phyloP scores from a whole-genome alignment of 2,113 vertebrate species.

The Edolisoma coerulescens region DNA sequence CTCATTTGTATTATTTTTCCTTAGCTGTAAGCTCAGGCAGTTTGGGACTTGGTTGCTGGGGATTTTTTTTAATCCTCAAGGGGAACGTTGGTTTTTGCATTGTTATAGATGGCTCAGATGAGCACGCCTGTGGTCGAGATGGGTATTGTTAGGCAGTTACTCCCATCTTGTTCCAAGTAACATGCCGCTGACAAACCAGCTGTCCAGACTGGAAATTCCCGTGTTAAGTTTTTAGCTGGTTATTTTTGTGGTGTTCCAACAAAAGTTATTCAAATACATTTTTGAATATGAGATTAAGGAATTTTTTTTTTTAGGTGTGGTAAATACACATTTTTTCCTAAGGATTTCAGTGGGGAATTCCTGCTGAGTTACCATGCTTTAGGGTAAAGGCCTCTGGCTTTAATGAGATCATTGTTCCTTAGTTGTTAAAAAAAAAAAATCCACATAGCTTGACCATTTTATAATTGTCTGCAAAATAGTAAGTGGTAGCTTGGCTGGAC shows the following conservation, averaged over 20 bases:
- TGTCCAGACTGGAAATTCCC: neutral
- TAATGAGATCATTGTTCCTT: neutral
- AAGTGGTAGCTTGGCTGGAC: neutral
- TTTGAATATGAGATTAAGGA: neutral
- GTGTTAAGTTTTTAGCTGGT: neutral
- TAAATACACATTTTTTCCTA: neutral
- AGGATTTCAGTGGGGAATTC: neutral
- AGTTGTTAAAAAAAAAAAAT: neutral
- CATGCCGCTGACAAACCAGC: neutral
- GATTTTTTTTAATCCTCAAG: neutral
- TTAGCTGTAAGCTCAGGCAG: neutral
- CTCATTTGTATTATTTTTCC: neutral
- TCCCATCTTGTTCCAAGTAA: neutral
- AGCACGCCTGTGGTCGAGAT: constrained; percentile 7
- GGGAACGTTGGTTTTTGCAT: neutral
- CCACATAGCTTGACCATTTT: neutral
- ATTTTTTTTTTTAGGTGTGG: neutral
- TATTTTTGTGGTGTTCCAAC: neutral
- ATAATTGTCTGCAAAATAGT: neutral
- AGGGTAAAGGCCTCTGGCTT: neutral
- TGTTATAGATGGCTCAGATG: neutral
- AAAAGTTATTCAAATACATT: neutral
- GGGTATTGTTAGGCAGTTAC: neutral
- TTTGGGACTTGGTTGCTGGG: neutral
- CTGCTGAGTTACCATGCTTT: neutral